Percentiles rank a stretch among this genome's conserved stretches.
phyloP scores from a whole-genome alignment of 2,113 vertebrate genomes.

The Chinchilla lanigera region DNA sequence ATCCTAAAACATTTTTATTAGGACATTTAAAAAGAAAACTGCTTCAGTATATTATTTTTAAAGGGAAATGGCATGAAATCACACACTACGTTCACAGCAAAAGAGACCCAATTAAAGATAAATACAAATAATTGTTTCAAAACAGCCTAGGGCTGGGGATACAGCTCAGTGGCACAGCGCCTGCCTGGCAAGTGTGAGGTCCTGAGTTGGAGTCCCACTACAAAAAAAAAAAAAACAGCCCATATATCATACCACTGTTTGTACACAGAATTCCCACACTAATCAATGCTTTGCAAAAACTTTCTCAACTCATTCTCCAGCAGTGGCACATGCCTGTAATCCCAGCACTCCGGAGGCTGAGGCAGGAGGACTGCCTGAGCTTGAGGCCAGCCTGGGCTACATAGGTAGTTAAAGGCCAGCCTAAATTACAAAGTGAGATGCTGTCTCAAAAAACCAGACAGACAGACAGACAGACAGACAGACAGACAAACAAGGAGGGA shows the following conservation, averaged over 20 bases:
- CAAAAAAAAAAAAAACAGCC: neutral
- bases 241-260: neutral
- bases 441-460: no score
- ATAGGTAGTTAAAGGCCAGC: neutral
- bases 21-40: conserved; percentile 1
- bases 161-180: no score
- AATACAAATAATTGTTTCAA: neutral
- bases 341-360: neutral
- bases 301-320: conserved; percentile 41
- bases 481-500: no score
- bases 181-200: no score
- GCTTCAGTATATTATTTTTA: conserved; percentile 36
- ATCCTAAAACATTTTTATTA: neutral
- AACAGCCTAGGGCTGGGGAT: no score
- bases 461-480: no score
- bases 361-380: neutral
- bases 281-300: conserved; percentile 3
- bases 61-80: neutral
- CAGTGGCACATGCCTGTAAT: neutral
- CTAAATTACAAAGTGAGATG: no score
- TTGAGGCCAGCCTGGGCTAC: neutral
- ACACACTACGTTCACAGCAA: conserved; percentile 19
- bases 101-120: neutral
- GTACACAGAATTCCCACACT: neutral
- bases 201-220: no score